Evolutionary conservation across 2,888 invertebrate genomes (phyloP), one percentile per base, ranked within the genome.

Genomic region (Cryptocephalus primarius): DNA sequence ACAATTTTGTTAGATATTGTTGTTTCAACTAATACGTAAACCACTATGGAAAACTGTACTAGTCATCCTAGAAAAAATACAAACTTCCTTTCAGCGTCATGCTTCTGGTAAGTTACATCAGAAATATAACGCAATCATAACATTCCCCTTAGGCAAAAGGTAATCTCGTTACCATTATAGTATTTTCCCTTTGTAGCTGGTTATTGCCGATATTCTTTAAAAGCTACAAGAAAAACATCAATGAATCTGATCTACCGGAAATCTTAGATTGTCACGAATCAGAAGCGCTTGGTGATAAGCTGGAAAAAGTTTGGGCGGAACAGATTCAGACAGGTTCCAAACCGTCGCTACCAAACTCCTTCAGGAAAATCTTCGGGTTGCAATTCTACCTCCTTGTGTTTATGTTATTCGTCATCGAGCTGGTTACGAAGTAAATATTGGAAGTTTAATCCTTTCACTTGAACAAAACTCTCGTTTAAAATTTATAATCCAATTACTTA

Each of bases 141-240:
- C 6, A 22, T 6, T n/a, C 22, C 22, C 22, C 22, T 22, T 2
- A 22, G 22, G 6, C 22, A 22, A 6, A 6, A 22, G 6, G 6
- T 22, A 22, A 22, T 22, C 22, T 22, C 22, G 22, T 22, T 22
- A 6, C 22, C 6, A 6, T 22, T 22, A 6, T 22, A 22, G 2
- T 22, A 22, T 22, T 22, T 22, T 22, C 22, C 39, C 8, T 12
- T 44, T 48, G 4, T 11, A 48, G 48, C 14, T 48, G 48, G 48
- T 32, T 38, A 12, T 31, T 48, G 32, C 48, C 45, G 38, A 48
- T 38, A 14, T 45, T 48, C 36, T n/a, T 33, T n/a, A 45, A 39
- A 22, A 43, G 43, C 13, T 43, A 42, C 34, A 39, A 40, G 70
- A 42, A 87, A 87, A 0, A 80, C 12, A n/a, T 43, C 67, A 43